Percentiles rank a stretch among this genome's conserved stretches.
These are phyloP conservation scores for Caenorhabditis panamensis DNA, from an alignment of 2,888 invertebrate species.

Conservation along the genomic window DNA sequence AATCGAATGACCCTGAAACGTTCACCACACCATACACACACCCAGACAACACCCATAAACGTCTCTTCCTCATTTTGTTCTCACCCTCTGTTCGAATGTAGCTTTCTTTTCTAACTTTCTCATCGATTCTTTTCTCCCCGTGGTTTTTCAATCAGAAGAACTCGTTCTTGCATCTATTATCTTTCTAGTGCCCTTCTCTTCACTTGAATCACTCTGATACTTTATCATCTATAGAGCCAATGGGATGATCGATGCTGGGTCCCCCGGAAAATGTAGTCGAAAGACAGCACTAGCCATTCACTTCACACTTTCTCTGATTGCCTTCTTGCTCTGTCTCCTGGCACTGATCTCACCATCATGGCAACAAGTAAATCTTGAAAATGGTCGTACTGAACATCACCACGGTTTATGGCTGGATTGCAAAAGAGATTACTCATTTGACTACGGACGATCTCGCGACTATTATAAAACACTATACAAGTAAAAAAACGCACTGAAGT, in stretches of 20 bases:
- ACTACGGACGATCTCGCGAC: conserved; percentile 78
- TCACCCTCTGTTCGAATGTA: not conserved
- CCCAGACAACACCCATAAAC: conserved; percentile 29
- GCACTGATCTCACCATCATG: conserved; percentile 78
- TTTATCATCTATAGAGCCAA: conserved; percentile 40
- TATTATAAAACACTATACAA: conserved; percentile 79
- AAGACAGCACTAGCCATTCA: conserved; percentile 72
- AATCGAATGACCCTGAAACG: conserved; percentile 64
- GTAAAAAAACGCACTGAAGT: conserved; percentile 40
- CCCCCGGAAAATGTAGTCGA: conserved; percentile 63
- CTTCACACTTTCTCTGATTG: conserved; percentile 74
- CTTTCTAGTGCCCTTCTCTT: conserved; percentile 7
- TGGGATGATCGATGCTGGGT: conserved; percentile 66
- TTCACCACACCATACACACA: conserved; percentile 53
- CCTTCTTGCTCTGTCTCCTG: conserved; percentile 75
- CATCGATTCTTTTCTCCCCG: conserved; percentile 5
- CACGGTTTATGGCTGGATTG: conserved; percentile 81
- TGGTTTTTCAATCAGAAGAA: not conserved
- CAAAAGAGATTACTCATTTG: conserved; percentile 80
- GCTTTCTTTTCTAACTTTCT: conserved; percentile 14
- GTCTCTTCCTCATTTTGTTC: conserved; percentile 22
- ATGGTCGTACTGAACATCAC: conserved; percentile 80
- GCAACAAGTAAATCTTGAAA: conserved; percentile 80
- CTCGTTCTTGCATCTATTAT: conserved; percentile 10
- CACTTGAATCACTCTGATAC: not conserved